Conservation (phyloP, 1,140 invertebrate genomes). For the Drosophila busckii region DNA sequence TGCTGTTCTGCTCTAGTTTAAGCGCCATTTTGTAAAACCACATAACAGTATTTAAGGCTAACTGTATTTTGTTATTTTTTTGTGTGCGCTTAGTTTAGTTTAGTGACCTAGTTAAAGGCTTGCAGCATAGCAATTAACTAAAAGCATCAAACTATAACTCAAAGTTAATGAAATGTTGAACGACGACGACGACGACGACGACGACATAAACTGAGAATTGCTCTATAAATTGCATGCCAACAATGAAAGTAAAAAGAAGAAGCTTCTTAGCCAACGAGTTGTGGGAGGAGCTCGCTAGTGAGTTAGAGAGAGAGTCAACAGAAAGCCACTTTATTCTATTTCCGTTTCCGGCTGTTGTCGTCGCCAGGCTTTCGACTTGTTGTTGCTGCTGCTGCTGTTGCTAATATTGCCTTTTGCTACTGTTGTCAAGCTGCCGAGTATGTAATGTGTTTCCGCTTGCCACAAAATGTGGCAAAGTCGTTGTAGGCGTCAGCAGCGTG, state of each 20-base stretch:
- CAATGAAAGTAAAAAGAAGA: conserved; percentile 10
- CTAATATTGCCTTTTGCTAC: conserved; percentile 11
- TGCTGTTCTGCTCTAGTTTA: no score
- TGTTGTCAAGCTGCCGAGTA: conserved; percentile 66
- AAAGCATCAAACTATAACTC: conserved; percentile 39
- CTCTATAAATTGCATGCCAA: conserved; percentile 51
- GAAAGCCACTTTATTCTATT: conserved; percentile 74
- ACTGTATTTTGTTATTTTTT: no score
- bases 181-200: no score
- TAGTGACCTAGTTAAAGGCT: no score
- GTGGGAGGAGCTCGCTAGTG: not conserved
- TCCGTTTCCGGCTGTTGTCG: conserved; percentile 71
- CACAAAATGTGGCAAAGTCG: conserved; percentile 51
- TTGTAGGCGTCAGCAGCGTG: conserved; percentile 37
- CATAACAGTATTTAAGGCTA: no score
- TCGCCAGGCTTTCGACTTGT: conserved; percentile 40
- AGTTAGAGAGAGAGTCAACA: conserved; percentile 3
- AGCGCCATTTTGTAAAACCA: no score
- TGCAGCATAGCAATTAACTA: no score
- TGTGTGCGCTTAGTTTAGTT: no score
- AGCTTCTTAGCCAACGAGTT: conserved; percentile 26
- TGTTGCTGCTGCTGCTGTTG: conserved; percentile 1
- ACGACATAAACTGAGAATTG: conserved; percentile 47
- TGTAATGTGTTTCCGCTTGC: conserved; percentile 71
- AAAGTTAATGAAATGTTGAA: conserved; percentile 62